phyloP scores from a whole-genome alignment of 2,113 vertebrate genomes.

The Prionailurus bengalensis region DNA sequence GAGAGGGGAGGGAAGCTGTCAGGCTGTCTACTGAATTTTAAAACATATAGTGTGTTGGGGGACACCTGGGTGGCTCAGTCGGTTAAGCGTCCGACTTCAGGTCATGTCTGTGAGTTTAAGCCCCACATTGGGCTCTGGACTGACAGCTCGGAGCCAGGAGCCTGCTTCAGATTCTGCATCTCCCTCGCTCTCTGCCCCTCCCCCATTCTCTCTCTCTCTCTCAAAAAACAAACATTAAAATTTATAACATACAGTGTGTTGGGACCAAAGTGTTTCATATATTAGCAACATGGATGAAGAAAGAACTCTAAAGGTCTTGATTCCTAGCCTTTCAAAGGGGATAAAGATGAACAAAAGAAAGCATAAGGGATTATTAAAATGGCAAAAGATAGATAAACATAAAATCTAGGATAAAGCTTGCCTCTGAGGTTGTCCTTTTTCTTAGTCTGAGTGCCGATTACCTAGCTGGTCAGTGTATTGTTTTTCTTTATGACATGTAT shows the following conservation, averaged over 20 bases:
- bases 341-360: constrained; percentile 30
- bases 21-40: background rate
- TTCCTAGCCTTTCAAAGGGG: background rate
- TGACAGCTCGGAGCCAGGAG: too few species aligned
- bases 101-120: too few species aligned
- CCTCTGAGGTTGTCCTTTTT: background rate
- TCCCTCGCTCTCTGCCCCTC: too few species aligned
- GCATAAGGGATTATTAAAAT: constrained; percentile 9
- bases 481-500: background rate
- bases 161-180: too few species aligned
- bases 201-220: too few species aligned
- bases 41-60: background rate
- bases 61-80: too few species aligned
- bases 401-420: background rate
- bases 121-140: too few species aligned
- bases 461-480: background rate
- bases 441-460: background rate
- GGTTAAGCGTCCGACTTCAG: too few species aligned
- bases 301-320: background rate
- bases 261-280: background rate
- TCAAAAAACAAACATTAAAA: too few species aligned
- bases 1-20: too few species aligned
- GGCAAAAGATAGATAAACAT: background rate
- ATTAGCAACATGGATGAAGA: background rate
- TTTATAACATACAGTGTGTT: background rate